Evolutionary conservation across 2,113 vertebrate species (phyloP).

Genomic region (Willisornis vidua): DNA sequence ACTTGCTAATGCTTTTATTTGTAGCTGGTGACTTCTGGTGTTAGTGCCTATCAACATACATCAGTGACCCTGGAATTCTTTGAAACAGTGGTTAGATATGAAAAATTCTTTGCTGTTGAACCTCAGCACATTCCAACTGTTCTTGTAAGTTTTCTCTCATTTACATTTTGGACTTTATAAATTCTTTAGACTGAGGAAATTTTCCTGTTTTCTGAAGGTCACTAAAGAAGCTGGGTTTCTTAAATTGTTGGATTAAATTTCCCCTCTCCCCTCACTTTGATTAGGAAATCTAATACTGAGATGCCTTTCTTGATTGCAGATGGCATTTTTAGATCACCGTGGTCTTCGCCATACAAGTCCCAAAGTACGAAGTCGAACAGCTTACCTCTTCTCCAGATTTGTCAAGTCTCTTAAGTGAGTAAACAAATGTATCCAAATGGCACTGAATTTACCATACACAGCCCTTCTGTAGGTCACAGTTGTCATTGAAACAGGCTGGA

Average conservation of each 20-base stretch:
- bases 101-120: slow-evolving; percentile 96
- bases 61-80: slow-evolving; percentile 97
- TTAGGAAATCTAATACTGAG: background rate
- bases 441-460: background rate
- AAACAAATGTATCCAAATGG: background rate
- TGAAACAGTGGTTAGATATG: slow-evolving; percentile 94
- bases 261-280: background rate
- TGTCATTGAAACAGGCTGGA: background rate
- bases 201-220: background rate
- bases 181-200: background rate
- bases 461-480: background rate
- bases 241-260: background rate
- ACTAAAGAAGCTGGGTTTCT: background rate
- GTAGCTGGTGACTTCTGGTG: slow-evolving; percentile 91
- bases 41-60: slow-evolving; percentile 92
- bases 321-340: slow-evolving; percentile 97
- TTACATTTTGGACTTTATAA: background rate
- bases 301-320: slow-evolving; percentile 75
- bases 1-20: slow-evolving; percentile 16
- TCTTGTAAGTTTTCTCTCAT: slow-evolving; percentile 80
- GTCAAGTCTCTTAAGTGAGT: slow-evolving; percentile 97
- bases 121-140: slow-evolving; percentile 94
- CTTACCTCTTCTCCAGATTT: slow-evolving; percentile 97
- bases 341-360: slow-evolving; percentile 93
- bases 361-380: slow-evolving; percentile 93